Conservation (phyloP, 2,797 vertebrate species). For the Harpagifer antarcticus region DNA sequence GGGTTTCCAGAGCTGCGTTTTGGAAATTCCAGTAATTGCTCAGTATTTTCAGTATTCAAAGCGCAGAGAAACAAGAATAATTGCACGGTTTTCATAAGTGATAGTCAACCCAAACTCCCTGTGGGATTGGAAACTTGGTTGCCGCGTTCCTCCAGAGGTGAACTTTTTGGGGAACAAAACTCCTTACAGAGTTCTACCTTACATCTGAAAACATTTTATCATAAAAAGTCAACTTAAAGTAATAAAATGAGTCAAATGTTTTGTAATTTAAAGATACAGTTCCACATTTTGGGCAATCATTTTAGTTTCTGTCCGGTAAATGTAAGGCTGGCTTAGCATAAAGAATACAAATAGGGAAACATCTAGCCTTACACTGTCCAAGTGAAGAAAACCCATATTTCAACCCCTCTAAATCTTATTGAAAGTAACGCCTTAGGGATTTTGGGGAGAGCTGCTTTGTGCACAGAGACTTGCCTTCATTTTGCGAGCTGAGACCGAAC, state of each 20-base stretch:
- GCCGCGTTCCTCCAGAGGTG: conserved; percentile 28
- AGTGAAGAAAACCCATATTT: background rate
- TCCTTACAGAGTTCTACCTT: background rate
- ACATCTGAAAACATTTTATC: background rate
- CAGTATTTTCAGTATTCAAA: conserved; percentile 25
- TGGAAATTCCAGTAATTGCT: conserved; percentile 36
- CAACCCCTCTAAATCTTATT: background rate
- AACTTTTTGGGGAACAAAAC: background rate
- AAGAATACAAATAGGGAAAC: background rate
- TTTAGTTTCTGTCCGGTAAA: background rate
- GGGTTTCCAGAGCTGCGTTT: conserved; percentile 15
- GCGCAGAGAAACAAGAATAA: conserved; percentile 45
- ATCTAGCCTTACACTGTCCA: background rate
- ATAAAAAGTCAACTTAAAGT: too few species aligned
- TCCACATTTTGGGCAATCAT: background rate
- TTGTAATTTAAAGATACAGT: background rate
- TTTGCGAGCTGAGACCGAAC: too few species aligned
- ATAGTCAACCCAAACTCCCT: conserved; percentile 27
- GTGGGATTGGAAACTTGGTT: conserved; percentile 35
- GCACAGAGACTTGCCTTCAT: too few species aligned
- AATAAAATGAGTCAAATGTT: background rate
- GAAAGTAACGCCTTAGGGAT: background rate
- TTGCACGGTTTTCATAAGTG: conserved; percentile 44
- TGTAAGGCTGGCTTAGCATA: background rate
- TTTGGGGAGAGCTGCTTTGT: too few species aligned